Conservation (phyloP, 1,140 invertebrate genomes). For the Drosophila nikananu region DNA sequence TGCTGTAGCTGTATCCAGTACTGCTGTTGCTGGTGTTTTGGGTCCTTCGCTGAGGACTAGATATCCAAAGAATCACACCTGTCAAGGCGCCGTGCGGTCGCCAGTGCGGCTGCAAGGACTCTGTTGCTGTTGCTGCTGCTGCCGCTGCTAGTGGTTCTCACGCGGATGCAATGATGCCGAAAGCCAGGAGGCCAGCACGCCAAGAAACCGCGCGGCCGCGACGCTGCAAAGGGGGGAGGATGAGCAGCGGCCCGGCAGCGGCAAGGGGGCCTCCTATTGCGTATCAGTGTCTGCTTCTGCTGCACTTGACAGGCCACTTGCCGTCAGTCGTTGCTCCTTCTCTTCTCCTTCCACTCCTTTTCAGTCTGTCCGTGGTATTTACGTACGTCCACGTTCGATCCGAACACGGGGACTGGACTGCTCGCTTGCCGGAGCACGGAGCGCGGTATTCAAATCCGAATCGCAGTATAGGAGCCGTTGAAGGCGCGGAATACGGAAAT, state of each 20-base stretch:
- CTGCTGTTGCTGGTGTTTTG: conserved; percentile 5
- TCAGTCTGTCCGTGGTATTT: conserved; percentile 19
- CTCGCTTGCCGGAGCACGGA: conserved; percentile 1
- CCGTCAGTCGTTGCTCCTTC: conserved; percentile 21
- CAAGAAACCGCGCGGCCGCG: background rate
- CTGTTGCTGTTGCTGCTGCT: conserved; percentile 6
- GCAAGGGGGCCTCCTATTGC: conserved; percentile 25
- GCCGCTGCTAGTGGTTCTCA: conserved; percentile 1
- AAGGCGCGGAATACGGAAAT: conserved; percentile 21
- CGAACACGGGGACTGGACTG: conserved; percentile 22
- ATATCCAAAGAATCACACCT: conserved; percentile 22
- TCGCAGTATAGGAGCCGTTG: background rate
- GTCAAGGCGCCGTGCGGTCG: conserved; percentile 21
- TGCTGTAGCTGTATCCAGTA: conserved; percentile 13
- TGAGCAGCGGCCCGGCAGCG: background rate
- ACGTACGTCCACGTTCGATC: conserved; percentile 19
- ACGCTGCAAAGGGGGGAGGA: background rate
- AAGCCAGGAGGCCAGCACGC: background rate
- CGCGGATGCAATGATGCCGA: background rate
- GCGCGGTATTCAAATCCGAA: conserved; percentile 1
- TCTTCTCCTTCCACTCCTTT: background rate
- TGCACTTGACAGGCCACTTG: conserved; percentile 41
- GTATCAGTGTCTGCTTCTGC: conserved; percentile 28
- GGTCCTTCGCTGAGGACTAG: background rate
- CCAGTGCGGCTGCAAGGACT: conserved; percentile 27